Percentiles rank a stretch among this genome's conserved stretches.
Evolutionary conservation across 2,797 vertebrate genomes (phyloP).

Genomic region (Amblyopsis hoosieri): DNA sequence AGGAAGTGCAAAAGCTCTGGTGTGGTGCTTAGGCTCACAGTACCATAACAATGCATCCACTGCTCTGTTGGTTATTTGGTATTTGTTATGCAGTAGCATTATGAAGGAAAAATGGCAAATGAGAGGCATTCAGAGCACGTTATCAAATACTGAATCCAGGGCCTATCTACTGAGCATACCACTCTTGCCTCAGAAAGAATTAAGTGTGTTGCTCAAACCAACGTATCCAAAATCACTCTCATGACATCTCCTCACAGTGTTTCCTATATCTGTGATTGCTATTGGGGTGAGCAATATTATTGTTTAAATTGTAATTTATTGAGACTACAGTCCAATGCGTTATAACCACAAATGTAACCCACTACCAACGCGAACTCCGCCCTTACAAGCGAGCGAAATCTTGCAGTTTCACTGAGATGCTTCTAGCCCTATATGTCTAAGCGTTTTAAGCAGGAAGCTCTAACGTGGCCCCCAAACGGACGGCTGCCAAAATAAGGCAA

Average conservation of each 20-base stretch:
- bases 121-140: constrained; percentile 62
- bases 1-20: constrained; percentile 74
- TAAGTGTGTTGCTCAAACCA: constrained; percentile 55
- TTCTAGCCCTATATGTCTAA: constrained; percentile 71
- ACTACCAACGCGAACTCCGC: constrained; percentile 53
- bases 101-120: constrained; percentile 62
- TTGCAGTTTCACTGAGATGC: constrained; percentile 63
- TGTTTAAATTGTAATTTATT: constrained; percentile 53
- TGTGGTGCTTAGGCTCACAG: constrained; percentile 73
- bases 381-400: constrained; percentile 53
- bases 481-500: constrained; percentile 27
- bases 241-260: constrained; percentile 68
- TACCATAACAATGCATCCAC: constrained; percentile 71
- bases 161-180: constrained; percentile 42
- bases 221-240: constrained; percentile 57
- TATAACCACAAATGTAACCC: constrained; percentile 58
- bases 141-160: constrained; percentile 52
- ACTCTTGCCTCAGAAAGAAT: constrained; percentile 39
- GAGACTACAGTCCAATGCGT: constrained; percentile 51
- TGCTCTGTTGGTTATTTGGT: constrained; percentile 78
- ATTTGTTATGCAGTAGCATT: constrained; percentile 68
- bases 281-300: constrained; percentile 50
- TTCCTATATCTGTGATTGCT: constrained; percentile 62
- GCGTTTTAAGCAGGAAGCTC: constrained; percentile 66
- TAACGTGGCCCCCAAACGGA: constrained; percentile 56